Evolutionary conservation across 2,113 vertebrate genomes (phyloP).

Genomic region (Corythornis cristatus): DNA sequence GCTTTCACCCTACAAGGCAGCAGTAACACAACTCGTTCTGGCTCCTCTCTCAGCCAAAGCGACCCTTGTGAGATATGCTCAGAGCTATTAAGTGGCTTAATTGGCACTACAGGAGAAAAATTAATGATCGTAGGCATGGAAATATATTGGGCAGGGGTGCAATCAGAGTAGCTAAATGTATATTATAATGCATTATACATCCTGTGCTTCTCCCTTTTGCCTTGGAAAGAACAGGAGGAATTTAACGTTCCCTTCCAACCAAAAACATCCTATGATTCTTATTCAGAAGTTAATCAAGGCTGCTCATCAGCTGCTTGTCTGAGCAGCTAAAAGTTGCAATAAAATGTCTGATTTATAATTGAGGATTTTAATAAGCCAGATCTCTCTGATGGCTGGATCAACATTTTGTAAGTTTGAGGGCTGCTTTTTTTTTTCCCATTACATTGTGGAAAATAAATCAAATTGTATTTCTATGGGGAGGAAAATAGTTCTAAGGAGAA

Average conservation of each 20-base stretch:
- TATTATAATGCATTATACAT: neutral
- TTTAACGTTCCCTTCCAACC: neutral
- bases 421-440: neutral
- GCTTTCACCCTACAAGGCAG: constrained; percentile 86
- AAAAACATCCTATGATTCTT: neutral
- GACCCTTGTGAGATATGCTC: neutral
- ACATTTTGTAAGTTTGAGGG: neutral
- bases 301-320: neutral
- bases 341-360: neutral
- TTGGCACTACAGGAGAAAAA: neutral
- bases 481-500: neutral
- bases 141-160: accelerated
- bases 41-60: neutral
- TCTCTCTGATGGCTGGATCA: neutral
- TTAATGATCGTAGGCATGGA: neutral
- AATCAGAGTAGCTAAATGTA: neutral
- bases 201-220: neutral
- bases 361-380: neutral
- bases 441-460: neutral
- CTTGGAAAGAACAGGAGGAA: neutral
- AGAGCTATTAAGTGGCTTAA: neutral
- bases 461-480: neutral
- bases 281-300: neutral
- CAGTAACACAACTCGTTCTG: constrained; percentile 1
- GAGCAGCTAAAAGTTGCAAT: neutral